These are phyloP conservation scores for Peromyscus attwateri DNA, from an alignment of 2,797 vertebrate species.

Conservation along the genomic window DNA sequence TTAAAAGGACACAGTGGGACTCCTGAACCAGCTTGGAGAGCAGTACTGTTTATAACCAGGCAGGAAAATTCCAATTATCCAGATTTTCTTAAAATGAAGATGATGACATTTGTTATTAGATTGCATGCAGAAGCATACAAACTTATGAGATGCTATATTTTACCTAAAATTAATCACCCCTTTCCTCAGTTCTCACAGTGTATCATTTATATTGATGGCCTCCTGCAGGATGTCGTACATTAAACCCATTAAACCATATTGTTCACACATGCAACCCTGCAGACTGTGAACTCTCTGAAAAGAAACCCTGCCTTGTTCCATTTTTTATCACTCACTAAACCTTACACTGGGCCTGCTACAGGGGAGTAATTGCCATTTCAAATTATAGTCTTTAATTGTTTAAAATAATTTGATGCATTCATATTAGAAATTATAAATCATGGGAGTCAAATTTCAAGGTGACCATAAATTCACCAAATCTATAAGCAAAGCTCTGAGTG, in stretches of 20 bases:
- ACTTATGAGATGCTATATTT: conserved; percentile 20
- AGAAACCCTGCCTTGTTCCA: background rate
- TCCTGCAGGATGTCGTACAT: background rate
- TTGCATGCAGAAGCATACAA: background rate
- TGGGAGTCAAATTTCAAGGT: conserved; percentile 9
- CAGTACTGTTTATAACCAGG: background rate
- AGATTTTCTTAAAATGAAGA: conserved; percentile 25
- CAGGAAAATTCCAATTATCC: conserved; percentile 17
- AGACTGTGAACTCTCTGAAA: background rate
- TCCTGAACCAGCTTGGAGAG: background rate
- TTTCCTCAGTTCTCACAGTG: conserved; percentile 19
- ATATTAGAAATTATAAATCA: background rate
- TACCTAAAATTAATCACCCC: conserved; percentile 50
- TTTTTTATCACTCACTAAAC: background rate
- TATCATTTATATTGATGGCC: background rate
- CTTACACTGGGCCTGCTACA: background rate
- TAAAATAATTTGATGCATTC: background rate
- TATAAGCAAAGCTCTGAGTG: background rate
- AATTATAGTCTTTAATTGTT: conserved; percentile 23
- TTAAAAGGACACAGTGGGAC: background rate
- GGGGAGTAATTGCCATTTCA: background rate
- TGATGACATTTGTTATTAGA: background rate
- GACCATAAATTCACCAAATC: background rate
- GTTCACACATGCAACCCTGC: background rate
- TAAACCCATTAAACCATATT: background rate